Conservation (phyloP, 2,113 vertebrate species). For the Solea solea region DNA sequence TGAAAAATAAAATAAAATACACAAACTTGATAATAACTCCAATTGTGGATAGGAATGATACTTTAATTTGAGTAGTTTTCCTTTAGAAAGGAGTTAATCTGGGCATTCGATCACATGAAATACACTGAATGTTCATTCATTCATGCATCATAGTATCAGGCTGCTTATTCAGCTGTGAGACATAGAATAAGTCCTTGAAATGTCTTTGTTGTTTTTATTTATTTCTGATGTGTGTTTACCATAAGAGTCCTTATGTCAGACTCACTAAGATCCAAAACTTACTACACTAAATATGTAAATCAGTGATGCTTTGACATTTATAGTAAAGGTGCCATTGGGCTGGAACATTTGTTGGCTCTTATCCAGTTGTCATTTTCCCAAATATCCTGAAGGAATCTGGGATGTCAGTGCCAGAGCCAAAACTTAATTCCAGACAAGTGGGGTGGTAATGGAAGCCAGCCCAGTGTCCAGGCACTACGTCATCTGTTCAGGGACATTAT, state of each 20-base stretch:
- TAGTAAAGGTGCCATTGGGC: constrained; percentile 9
- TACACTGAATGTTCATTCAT: too few relatives aligned
- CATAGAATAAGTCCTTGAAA: constrained; percentile 6
- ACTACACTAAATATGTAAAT: neutral
- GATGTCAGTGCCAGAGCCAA: constrained; percentile 33
- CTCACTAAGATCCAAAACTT: constrained; percentile 9
- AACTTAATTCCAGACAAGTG: constrained; percentile 24
- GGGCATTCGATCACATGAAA: too few relatives aligned
- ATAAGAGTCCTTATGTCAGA: neutral
- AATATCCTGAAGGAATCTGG: constrained; percentile 25
- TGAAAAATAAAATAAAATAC: too few relatives aligned
- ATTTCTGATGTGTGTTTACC: neutral
- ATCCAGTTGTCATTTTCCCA: constrained; percentile 28
- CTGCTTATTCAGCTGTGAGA: neutral
- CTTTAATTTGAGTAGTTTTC: too few relatives aligned
- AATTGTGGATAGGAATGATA: too few relatives aligned
- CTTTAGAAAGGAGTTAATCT: too few relatives aligned
- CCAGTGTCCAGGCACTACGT: constrained; percentile 27
- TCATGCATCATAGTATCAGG: too few relatives aligned
- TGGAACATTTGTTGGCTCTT: constrained; percentile 18
- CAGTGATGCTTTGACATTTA: constrained; percentile 9
- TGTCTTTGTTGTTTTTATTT: neutral
- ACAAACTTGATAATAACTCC: too few relatives aligned
- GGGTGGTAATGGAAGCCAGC: constrained; percentile 15
- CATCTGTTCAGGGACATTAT: constrained; percentile 25